phyloP scores from a whole-genome alignment of 2,888 invertebrate species.

The Mesorhabditis belari region DNA sequence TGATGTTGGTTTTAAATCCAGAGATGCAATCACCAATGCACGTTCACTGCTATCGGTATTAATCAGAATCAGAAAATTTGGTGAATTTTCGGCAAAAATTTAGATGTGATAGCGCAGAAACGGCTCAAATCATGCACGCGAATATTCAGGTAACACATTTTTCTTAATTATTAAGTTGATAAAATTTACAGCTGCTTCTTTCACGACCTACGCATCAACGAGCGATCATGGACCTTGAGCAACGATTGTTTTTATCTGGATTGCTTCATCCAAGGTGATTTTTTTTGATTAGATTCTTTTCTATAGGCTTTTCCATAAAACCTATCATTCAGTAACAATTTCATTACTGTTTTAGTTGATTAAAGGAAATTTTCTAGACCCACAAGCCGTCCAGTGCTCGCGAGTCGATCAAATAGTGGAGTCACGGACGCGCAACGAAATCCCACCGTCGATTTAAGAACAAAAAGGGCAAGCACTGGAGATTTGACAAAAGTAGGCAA shows the following conservation, averaged over 20 bases:
- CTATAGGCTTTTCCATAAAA: constrained; percentile 43
- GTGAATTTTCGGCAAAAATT: not conserved
- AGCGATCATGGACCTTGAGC: constrained; percentile 75
- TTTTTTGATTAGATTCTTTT: too few relatives aligned
- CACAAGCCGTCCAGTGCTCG: not conserved
- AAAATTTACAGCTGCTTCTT: constrained; percentile 68
- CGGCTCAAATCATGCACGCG: constrained; percentile 76
- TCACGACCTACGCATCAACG: constrained; percentile 77
- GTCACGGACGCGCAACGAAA: constrained; percentile 6
- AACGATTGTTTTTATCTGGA: constrained; percentile 55
- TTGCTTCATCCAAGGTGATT: constrained; percentile 20
- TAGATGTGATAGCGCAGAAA: constrained; percentile 75
- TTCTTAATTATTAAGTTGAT: not conserved
- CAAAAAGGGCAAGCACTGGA: not conserved
- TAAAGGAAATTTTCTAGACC: too few relatives aligned
- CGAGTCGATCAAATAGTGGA: not conserved
- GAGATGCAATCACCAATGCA: constrained; percentile 87
- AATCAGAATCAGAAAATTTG: too few relatives aligned
- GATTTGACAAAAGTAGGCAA: not conserved
- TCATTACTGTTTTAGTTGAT: too few relatives aligned
- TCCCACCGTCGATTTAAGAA: constrained; percentile 23
- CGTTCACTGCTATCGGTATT: constrained; percentile 81
- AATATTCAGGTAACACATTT: constrained; percentile 57
- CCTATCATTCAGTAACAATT: not conserved
- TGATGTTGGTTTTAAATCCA: constrained; percentile 84